Evolutionary conservation across 1,140 invertebrate species (phyloP).

Genomic region (Caenorhabditis remanei): DNA sequence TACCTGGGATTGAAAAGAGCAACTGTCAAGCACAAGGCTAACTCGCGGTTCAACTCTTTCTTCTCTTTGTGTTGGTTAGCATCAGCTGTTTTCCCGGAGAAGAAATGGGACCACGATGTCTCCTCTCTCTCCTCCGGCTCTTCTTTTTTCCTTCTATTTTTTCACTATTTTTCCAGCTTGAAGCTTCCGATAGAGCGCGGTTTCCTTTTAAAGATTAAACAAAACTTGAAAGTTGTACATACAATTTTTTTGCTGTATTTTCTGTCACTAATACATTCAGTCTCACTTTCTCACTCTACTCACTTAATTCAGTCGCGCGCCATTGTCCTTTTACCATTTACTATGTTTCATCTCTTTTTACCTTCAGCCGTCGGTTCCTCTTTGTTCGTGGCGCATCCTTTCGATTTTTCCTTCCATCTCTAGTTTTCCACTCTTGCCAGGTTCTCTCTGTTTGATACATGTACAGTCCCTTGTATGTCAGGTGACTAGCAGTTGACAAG

Average conservation of each 20-base stretch:
- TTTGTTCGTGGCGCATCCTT: not conserved
- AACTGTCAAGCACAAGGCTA: slow-evolving; percentile 9
- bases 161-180: not conserved
- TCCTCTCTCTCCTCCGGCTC: not conserved
- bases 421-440: slow-evolving; percentile 24
- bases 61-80: not conserved
- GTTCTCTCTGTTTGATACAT: not conserved
- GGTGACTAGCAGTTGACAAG: slow-evolving; percentile 50
- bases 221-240: too few relatives aligned
- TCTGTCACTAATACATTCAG: not conserved
- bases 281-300: not conserved
- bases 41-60: not conserved
- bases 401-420: not conserved
- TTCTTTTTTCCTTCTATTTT: slow-evolving; percentile 32
- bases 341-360: not conserved
- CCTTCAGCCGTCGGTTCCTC: not conserved
- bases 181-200: slow-evolving; percentile 37
- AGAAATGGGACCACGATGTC: slow-evolving; percentile 42
- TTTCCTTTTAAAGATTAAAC: not conserved
- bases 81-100: slow-evolving; percentile 33
- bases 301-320: slow-evolving; percentile 5
- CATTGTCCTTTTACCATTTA: slow-evolving; percentile 50
- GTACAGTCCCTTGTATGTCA: slow-evolving; percentile 21
- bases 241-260: too few relatives aligned
- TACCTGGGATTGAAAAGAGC: slow-evolving; percentile 44